Base-by-base conservation (phyloP, 2,888 invertebrate genomes). In the Tholera decimalis region DNA sequence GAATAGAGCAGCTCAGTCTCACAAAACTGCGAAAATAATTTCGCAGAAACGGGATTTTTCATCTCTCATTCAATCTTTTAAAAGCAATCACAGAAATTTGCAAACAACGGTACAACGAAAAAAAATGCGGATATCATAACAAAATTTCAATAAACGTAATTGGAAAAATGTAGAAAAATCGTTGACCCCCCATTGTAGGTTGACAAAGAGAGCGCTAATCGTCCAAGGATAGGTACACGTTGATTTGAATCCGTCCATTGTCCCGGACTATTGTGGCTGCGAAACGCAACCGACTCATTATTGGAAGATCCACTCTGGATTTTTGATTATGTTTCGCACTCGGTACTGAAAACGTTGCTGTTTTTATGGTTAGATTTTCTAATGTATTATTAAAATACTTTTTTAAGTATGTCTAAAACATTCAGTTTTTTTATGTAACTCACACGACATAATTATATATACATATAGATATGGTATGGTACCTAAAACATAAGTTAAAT, bases 181-280 rank as follows among this genome's bases (percentile, higher is more conserved):
- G 68, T 75, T 80, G 73, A 80, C 80, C 80, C 74, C 58, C 83
- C 71, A 81, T 84, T 84, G 82, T 85, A 78, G 83, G 50, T 71
- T 72, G 79, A 91, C 91, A 91, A 91, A 87, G 88, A 84, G 83
- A 78, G 79, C 88, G 83, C 87, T 91, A 90, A 91, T 91, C 90
- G 82, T 69, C 73, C 78, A 64, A 53, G 79, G 80, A 84, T 83
- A 82, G 84, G 88, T 87, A 82, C 83, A 87, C 80, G 84, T 84
- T 86, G 89, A 86, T 88, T 86, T 85, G 87, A 85, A 80, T 82
- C 79, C 81, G 61, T 61, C 83, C 82, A 85, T 89, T 90, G 89
- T 89, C 80, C 82, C 73, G 73, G 56, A 72, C 80, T 73, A 83
- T 83, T 83, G 84, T 81, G 77, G 79, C 79, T 68, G 82, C 79